These are phyloP conservation scores for Raphicerus campestris DNA, from an alignment of 2,113 vertebrate genomes.

Conservation along the genomic window DNA sequence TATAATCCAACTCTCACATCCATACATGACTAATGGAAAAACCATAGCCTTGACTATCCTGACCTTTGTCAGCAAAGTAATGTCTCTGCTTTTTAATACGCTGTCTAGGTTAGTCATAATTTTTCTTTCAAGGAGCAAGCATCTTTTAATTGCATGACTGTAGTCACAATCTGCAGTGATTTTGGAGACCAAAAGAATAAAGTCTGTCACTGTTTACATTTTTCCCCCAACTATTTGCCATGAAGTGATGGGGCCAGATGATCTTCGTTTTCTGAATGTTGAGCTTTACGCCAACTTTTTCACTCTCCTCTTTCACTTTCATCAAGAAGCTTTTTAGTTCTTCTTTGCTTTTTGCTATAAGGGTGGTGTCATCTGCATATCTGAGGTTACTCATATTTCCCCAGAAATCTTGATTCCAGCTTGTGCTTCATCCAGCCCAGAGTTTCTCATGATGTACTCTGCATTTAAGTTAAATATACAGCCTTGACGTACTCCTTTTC, in stretches of 20 bases:
- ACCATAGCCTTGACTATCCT: neutral
- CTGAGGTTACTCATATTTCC: neutral
- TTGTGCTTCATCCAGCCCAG: neutral
- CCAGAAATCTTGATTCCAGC: neutral
- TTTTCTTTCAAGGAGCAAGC: neutral
- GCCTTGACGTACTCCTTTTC: rapidly evolving
- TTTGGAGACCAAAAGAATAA: neutral
- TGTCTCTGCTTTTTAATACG: neutral
- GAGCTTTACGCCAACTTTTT: neutral
- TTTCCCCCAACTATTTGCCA: neutral
- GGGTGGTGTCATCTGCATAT: neutral
- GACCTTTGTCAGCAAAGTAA: neutral
- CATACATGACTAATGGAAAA: neutral
- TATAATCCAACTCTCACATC: neutral
- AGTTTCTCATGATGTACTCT: neutral
- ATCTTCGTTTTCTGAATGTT: neutral
- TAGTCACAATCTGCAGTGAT: neutral
- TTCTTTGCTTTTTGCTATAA: neutral
- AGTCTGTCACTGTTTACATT: neutral
- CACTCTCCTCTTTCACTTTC: neutral
- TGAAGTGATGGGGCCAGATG: neutral
- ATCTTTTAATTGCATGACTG: neutral
- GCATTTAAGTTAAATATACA: neutral
- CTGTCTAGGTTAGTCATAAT: neutral
- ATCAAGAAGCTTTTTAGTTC: neutral